These are phyloP conservation scores for Porites australiensis DNA, from an alignment of 64 coral and sea anemone genomes.

Conservation along the genomic window DNA sequence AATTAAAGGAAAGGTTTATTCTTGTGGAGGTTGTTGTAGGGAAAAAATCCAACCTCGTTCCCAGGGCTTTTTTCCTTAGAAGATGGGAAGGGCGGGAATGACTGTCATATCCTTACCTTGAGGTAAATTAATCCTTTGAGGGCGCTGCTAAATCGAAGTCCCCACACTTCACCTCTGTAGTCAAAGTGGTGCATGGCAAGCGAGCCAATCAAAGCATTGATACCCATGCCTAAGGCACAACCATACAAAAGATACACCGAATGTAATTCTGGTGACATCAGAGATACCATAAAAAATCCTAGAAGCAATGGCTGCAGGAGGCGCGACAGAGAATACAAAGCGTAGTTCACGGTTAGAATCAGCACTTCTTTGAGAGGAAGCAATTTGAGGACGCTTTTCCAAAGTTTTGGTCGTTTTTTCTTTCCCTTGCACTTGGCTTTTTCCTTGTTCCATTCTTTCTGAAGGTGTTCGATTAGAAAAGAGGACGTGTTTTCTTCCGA, in stretches of 20 bases:
- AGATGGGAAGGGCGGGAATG: too few relatives aligned
- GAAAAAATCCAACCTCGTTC: too few relatives aligned
- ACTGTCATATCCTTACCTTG: neutral
- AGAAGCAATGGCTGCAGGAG: neutral
- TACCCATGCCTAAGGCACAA: slow-evolving; percentile 3
- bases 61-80: too few relatives aligned
- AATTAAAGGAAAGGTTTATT: too few relatives aligned
- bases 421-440: slow-evolving; percentile 3
- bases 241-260: neutral
- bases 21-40: too few relatives aligned
- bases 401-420: neutral
- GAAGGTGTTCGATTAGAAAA: neutral
- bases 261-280: neutral
- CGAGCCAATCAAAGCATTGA: neutral
- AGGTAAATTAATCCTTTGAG: neutral
- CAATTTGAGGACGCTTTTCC: neutral
- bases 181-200: neutral
- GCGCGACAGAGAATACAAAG: neutral
- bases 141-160: neutral
- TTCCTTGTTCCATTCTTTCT: neutral
- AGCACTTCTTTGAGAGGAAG: neutral
- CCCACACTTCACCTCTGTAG: neutral
- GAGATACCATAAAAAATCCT: neutral
- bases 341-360: neutral
- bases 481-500: neutral